phyloP scores from a whole-genome alignment of 2,888 invertebrate genomes.

The Harmothoe impar region DNA sequence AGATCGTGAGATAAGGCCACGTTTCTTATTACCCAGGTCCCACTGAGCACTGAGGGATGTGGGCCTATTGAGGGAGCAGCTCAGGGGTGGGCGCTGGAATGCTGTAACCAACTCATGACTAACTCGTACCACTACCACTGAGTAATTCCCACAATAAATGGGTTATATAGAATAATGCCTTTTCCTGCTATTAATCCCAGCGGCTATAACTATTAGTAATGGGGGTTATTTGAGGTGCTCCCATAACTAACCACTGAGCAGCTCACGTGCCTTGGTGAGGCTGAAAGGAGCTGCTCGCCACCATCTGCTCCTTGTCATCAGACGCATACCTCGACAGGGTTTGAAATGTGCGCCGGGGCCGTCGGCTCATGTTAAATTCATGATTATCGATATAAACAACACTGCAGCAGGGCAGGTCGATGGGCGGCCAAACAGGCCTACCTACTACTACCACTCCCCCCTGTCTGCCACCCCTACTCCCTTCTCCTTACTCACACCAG shows the following conservation, averaged over 20 bases:
- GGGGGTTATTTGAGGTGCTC: no score
- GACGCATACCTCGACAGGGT: slow-evolving; percentile 38
- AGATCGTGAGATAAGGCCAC: slow-evolving; percentile 41
- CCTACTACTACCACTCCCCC: not conserved
- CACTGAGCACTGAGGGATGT: no score
- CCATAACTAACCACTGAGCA: no score
- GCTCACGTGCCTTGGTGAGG: no score
- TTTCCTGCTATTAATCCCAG: no score
- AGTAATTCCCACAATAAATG: no score
- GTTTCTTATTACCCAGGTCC: slow-evolving; percentile 22
- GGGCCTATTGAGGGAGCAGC: no score
- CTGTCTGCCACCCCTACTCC: not conserved
- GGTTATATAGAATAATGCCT: no score
- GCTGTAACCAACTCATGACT: no score
- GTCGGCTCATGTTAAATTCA: slow-evolving; percentile 53
- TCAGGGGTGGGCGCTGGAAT: no score
- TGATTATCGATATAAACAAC: slow-evolving; percentile 55
- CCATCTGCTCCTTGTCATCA: slow-evolving; percentile 34
- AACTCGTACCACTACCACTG: no score
- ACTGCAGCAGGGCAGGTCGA: slow-evolving; percentile 30
- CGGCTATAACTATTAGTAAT: no score
- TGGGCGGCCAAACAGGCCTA: slow-evolving; percentile 28
- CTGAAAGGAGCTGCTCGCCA: not conserved
- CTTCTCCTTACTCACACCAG: not conserved
- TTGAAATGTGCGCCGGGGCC: slow-evolving; percentile 29